Evolutionary conservation across 1,140 invertebrate genomes (phyloP).

Genomic region (Cydia fagiglandana): DNA sequence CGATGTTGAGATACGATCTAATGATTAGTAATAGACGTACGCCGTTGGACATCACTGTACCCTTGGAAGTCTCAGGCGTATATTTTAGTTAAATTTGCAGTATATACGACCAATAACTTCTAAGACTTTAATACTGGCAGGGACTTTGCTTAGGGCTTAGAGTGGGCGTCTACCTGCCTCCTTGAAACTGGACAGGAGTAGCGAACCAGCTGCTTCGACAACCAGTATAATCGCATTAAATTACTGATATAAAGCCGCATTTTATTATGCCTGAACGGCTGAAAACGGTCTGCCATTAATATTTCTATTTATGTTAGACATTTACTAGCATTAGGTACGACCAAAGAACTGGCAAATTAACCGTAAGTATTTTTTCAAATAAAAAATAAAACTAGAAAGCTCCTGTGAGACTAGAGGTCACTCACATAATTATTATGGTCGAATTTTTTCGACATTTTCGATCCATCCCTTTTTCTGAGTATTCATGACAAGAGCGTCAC

Average conservation of each 20-base stretch:
- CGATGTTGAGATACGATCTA: slow-evolving; percentile 4
- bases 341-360: background rate
- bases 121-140: background rate
- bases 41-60: background rate
- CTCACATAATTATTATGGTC: too few relatives aligned
- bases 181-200: background rate
- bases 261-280: background rate
- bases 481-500: too few relatives aligned
- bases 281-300: background rate
- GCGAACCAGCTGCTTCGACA: background rate
- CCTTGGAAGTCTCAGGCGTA: background rate
- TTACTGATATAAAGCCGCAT: slow-evolving; percentile 12
- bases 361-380: too few relatives aligned
- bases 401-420: too few relatives aligned
- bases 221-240: slow-evolving; percentile 17
- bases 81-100: background rate
- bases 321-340: background rate
- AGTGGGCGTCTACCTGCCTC: slow-evolving; percentile 11
- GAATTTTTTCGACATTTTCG: too few relatives aligned
- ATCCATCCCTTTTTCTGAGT: too few relatives aligned
- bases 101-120: slow-evolving; percentile 1
- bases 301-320: background rate
- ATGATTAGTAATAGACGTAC: slow-evolving; percentile 12
- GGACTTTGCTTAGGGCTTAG: slow-evolving; percentile 2
- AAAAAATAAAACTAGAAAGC: too few relatives aligned